Conservation (phyloP, 2,888 invertebrate genomes). For the Nycteola revayana region DNA sequence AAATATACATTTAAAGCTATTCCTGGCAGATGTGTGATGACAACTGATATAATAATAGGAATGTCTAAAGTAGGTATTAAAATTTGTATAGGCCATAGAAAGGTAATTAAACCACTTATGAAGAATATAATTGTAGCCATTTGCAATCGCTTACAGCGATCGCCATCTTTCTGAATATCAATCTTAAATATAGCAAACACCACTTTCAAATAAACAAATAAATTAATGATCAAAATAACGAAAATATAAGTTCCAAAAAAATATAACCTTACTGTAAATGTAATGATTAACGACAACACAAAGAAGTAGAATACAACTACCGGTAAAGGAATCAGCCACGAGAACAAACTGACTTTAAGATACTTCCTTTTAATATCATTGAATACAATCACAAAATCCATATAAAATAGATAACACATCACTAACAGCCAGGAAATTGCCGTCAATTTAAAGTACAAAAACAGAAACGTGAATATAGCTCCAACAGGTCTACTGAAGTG, state of each 20-base stretch:
- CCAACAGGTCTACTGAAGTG: too few relatives aligned
- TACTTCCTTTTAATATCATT: slow-evolving; percentile 6
- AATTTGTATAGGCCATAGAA: too few relatives aligned
- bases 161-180: too few relatives aligned
- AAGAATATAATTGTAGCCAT: not conserved
- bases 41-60: too few relatives aligned
- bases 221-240: too few relatives aligned
- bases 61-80: too few relatives aligned
- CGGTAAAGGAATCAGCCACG: slow-evolving; percentile 7
- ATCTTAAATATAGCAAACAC: too few relatives aligned
- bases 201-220: too few relatives aligned
- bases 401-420: slow-evolving; percentile 20
- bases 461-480: not conserved
- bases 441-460: slow-evolving; percentile 12
- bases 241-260: too few relatives aligned
- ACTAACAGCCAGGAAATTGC: slow-evolving; percentile 16
- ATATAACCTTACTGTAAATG: not conserved
- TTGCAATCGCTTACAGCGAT: too few relatives aligned
- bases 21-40: too few relatives aligned
- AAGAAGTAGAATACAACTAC: not conserved
- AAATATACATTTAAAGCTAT: too few relatives aligned
- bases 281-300: not conserved
- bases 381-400: slow-evolving; percentile 17
- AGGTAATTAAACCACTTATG: not conserved
- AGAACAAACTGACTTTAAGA: slow-evolving; percentile 12